A percentile compares a stretch with the other conserved stretches of the same genome.
phyloP scores from a whole-genome alignment of 2,113 vertebrate genomes.

The Phoenicopterus ruber region DNA sequence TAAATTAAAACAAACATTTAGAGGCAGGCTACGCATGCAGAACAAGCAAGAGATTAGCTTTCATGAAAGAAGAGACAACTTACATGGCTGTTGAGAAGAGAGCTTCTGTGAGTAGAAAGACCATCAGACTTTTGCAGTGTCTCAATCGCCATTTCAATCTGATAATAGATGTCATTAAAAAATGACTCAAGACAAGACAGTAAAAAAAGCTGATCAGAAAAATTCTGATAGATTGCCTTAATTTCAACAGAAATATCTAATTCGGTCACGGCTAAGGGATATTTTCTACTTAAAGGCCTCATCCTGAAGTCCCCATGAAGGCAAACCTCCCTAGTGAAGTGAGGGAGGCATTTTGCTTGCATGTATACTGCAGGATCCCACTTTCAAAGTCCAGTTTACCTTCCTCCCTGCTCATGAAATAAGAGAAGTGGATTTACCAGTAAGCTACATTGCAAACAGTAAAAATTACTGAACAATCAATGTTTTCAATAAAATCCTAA shows the following conservation, averaged over 20 bases:
- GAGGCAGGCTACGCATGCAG: constrained; percentile 72
- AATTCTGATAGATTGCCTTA: constrained; percentile 64
- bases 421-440: constrained; percentile 31
- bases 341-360: not conserved
- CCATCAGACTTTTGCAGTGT: constrained; percentile 83
- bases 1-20: constrained; percentile 73
- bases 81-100: constrained; percentile 83
- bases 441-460: constrained; percentile 40
- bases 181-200: constrained; percentile 79
- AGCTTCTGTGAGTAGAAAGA: constrained; percentile 81
- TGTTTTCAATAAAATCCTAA: not conserved
- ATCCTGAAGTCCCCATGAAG: not conserved
- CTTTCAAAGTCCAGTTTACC: not conserved
- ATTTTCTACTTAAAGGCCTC: constrained; percentile 11
- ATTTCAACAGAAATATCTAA: constrained; percentile 39
- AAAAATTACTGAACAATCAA: constrained; percentile 29
- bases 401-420: constrained; percentile 24
- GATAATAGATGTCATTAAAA: constrained; percentile 83
- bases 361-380: not conserved
- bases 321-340: not conserved
- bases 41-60: constrained; percentile 71
- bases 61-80: constrained; percentile 74
- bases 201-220: constrained; percentile 75
- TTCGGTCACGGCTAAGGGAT: constrained; percentile 34
- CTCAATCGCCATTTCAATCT: constrained; percentile 84